phyloP scores from a whole-genome alignment of 2,113 vertebrate genomes.

The Heloderma charlesbogerti region DNA sequence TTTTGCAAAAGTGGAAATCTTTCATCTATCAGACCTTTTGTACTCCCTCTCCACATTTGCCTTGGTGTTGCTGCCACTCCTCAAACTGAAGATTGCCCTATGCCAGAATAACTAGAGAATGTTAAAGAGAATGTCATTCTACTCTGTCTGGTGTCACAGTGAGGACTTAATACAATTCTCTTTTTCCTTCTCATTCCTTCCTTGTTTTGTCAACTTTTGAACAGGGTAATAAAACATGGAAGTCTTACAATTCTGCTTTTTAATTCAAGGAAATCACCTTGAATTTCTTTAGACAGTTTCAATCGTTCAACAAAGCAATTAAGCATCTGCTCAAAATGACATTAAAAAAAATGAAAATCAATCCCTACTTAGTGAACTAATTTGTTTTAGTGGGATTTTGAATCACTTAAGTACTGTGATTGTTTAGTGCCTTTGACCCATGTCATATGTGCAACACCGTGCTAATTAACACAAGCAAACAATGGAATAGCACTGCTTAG shows the following conservation, averaged over 20 bases:
- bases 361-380: neutral
- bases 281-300: neutral
- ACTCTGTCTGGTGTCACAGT: neutral
- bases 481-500: neutral
- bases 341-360: neutral
- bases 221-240: neutral
- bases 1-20: neutral
- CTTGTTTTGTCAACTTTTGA: neutral
- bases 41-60: neutral
- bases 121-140: neutral
- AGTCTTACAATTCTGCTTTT: neutral
- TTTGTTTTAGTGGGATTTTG: neutral
- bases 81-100: neutral
- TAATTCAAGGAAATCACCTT: neutral
- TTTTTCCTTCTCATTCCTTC: neutral
- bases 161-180: neutral
- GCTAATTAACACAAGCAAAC: neutral
- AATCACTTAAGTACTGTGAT: slow-evolving; percentile 2
- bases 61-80: neutral
- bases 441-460: neutral
- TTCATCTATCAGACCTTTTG: neutral
- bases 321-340: neutral
- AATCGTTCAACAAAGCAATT: neutral
- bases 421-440: neutral
- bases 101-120: neutral